These are phyloP conservation scores for Malachius bipustulatus DNA, from an alignment of 2,888 invertebrate species.

Conservation along the genomic window DNA sequence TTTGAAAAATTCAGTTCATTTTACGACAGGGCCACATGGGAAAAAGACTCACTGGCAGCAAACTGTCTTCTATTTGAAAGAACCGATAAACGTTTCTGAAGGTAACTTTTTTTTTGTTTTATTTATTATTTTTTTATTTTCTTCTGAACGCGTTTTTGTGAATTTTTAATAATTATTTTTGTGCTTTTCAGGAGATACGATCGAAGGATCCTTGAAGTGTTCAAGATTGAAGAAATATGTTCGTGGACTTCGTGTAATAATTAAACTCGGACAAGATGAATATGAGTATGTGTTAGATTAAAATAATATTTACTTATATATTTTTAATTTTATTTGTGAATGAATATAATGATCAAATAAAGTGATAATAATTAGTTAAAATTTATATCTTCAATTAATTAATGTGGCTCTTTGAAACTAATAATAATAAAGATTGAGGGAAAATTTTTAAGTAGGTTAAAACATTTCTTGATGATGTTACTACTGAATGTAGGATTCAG, in stretches of 20 bases:
- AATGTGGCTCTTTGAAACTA: too few species aligned
- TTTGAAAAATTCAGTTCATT: slow-evolving; percentile 49
- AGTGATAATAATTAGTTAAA: too few species aligned
- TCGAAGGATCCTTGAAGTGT: slow-evolving; percentile 63
- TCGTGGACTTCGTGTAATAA: slow-evolving; percentile 58
- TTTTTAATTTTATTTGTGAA: slow-evolving; percentile 23
- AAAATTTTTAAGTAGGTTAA: too few species aligned
- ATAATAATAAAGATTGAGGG: too few species aligned
- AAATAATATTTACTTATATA: slow-evolving; percentile 21
- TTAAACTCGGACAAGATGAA: slow-evolving; percentile 49
- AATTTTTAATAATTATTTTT: slow-evolving; percentile 1
- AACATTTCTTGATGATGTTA: too few species aligned
- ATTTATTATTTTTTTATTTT: slow-evolving; percentile 4
- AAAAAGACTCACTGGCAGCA: slow-evolving; percentile 90
- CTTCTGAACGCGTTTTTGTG: neutral
- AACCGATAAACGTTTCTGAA: slow-evolving; percentile 56
- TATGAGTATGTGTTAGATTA: slow-evolving; percentile 55
- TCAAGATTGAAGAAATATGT: slow-evolving; percentile 61
- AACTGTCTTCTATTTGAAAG: slow-evolving; percentile 73
- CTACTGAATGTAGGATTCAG: too few species aligned
- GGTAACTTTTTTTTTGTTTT: slow-evolving; percentile 35
- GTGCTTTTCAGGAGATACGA: slow-evolving; percentile 40
- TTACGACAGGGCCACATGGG: slow-evolving; percentile 68
- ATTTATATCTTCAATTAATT: too few species aligned
- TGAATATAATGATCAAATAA: too few species aligned